Conservation (phyloP, 1,140 invertebrate genomes). For the Gryon sp. region DNA sequence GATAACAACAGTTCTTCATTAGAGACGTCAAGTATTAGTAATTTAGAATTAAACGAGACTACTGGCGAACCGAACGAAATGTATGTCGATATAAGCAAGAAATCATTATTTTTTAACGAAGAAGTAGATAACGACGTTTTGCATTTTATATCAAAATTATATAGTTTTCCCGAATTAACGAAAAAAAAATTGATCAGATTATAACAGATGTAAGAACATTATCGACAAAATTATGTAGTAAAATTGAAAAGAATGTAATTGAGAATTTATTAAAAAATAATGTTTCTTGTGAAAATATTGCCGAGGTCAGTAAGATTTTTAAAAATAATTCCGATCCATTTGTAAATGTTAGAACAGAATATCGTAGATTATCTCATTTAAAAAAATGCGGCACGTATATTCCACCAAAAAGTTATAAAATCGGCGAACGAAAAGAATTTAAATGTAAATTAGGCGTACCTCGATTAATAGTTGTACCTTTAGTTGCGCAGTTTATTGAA, state of each 20-base stretch:
- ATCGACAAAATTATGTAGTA: no score
- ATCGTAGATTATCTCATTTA: background rate
- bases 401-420: background rate
- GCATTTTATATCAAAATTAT: background rate
- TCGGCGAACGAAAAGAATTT: background rate
- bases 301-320: background rate
- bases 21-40: no score
- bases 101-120: background rate
- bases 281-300: background rate
- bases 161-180: background rate
- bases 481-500: constrained; percentile 6
- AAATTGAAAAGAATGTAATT: background rate
- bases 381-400: background rate
- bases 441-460: background rate
- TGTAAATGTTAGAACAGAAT: background rate
- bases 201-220: background rate
- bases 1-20: no score
- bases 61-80: background rate
- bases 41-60: background rate
- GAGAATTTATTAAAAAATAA: background rate
- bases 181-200: background rate
- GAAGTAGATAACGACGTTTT: background rate
- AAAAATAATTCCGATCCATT: background rate
- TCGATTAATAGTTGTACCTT: background rate
- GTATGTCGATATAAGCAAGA: no score